phyloP scores from a whole-genome alignment of 37 sponge, comb jelly and placozoan species.

The Amphimedon queenslandica region DNA sequence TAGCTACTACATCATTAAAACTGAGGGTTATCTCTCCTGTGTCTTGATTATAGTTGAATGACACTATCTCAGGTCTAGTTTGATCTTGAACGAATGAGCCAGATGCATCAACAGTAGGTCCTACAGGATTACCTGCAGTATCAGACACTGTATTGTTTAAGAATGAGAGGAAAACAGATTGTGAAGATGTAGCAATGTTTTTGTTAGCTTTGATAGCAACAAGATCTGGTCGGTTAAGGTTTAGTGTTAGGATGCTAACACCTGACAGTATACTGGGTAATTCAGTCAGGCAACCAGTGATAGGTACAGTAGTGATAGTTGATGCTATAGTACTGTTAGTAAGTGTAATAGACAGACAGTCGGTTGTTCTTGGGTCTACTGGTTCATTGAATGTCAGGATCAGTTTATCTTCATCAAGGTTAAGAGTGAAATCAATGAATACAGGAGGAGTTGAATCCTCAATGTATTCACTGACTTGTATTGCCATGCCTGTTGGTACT shows the following conservation, averaged over 20 bases:
- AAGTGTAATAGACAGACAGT: constrained; percentile 66
- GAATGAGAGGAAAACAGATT: constrained; percentile 65
- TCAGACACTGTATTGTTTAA: constrained; percentile 43
- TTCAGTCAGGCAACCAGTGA: constrained; percentile 60
- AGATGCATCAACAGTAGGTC: not conserved
- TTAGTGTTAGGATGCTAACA: constrained; percentile 34
- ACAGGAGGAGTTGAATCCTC: constrained; percentile 53
- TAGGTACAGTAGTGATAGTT: constrained; percentile 12
- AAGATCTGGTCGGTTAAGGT: constrained; percentile 49
- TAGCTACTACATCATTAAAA: constrained; percentile 82
- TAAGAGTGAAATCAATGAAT: constrained; percentile 54
- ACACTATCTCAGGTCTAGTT: constrained; percentile 63
- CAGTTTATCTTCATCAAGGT: constrained; percentile 70
- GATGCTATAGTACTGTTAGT: constrained; percentile 14
- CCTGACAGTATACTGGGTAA: constrained; percentile 26
- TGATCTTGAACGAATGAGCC: constrained; percentile 57
- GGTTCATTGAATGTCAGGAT: constrained; percentile 87
- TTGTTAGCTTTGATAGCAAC: constrained; percentile 54
- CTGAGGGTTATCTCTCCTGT: constrained; percentile 66
- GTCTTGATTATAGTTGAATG: constrained; percentile 71
- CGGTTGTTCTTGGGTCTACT: constrained; percentile 20
- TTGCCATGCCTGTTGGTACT: constrained; percentile 34
- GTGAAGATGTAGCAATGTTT: constrained; percentile 39
- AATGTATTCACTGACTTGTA: constrained; percentile 29
- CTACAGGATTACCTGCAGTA: constrained; percentile 37